These are phyloP conservation scores for Lethrus apterus DNA, from an alignment of 1,140 invertebrate species.

Conservation along the genomic window DNA sequence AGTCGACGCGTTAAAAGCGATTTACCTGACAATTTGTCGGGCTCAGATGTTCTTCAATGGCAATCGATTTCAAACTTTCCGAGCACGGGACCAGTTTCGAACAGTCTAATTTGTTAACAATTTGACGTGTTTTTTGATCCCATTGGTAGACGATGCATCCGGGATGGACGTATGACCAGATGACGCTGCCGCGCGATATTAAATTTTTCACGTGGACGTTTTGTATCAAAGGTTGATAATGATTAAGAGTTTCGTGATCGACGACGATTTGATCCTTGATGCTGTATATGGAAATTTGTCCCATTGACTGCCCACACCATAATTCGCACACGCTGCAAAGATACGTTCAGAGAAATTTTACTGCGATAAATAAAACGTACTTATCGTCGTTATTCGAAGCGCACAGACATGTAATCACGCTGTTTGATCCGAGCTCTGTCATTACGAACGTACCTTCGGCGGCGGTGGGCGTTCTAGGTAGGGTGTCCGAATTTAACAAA, in stretches of 20 bases:
- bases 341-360: too few relatives aligned
- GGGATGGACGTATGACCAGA: slow-evolving; percentile 73
- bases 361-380: too few relatives aligned
- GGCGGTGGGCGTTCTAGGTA: slow-evolving; percentile 53
- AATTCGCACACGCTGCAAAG: slow-evolving; percentile 50
- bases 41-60: slow-evolving; percentile 80
- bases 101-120: slow-evolving; percentile 79
- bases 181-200: slow-evolving; percentile 51
- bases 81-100: slow-evolving; percentile 87
- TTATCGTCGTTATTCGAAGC: slow-evolving; percentile 1
- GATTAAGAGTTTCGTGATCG: slow-evolving; percentile 53
- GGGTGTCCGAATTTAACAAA: slow-evolving; percentile 54
- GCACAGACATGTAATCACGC: slow-evolving; percentile 49
- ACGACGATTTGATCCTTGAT: slow-evolving; percentile 50
- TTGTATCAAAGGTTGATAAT: slow-evolving; percentile 50
- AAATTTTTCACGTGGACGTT: slow-evolving; percentile 56
- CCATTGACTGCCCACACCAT: slow-evolving; percentile 71
- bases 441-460: slow-evolving; percentile 67
- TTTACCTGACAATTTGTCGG: slow-evolving; percentile 68
- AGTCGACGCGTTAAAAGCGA: not conserved
- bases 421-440: slow-evolving; percentile 63
- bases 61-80: slow-evolving; percentile 84
- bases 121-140: slow-evolving; percentile 56
- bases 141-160: slow-evolving; percentile 82
- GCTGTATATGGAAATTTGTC: slow-evolving; percentile 63